These are phyloP conservation scores for Aphis gossypii DNA, from an alignment of 1,140 invertebrate genomes.

Conservation along the genomic window DNA sequence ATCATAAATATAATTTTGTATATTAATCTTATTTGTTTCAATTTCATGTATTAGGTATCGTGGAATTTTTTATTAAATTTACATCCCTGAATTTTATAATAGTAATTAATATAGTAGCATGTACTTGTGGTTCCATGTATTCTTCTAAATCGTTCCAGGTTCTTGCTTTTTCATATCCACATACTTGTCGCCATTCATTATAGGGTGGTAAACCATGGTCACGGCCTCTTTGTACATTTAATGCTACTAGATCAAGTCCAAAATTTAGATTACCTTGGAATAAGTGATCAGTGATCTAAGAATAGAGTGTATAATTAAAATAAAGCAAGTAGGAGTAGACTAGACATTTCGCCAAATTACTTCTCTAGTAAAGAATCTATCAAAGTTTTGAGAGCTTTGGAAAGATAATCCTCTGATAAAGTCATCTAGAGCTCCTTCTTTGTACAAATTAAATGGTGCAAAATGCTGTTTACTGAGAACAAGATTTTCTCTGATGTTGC, in stretches of 20 bases:
- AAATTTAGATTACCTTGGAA: constrained; percentile 67
- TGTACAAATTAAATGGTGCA: constrained; percentile 67
- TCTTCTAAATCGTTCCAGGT: constrained; percentile 69
- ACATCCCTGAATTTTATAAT: not conserved
- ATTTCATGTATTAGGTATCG: too few species aligned
- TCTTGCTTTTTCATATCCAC: constrained; percentile 67
- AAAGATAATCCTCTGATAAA: constrained; percentile 68
- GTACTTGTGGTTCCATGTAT: constrained; percentile 69
- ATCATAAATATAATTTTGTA: too few species aligned
- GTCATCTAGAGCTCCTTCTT: constrained; percentile 65
- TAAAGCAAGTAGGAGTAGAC: not conserved
- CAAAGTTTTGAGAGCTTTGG: constrained; percentile 68
- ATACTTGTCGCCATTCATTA: constrained; percentile 73
- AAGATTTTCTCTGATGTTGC: constrained; percentile 66
- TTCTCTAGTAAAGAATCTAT: constrained; percentile 68
- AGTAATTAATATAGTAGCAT: not conserved
- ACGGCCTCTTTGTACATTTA: constrained; percentile 76
- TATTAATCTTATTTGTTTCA: too few species aligned
- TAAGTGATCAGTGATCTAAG: constrained; percentile 70
- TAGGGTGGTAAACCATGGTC: constrained; percentile 76
- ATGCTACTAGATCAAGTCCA: constrained; percentile 73
- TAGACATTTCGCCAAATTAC: constrained; percentile 61
- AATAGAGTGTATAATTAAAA: not conserved
- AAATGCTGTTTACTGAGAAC: constrained; percentile 68
- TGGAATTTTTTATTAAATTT: not conserved